Base-by-base conservation (phyloP, 2,797 vertebrate species). In the Ptychobarbus kaznakovi region DNA sequence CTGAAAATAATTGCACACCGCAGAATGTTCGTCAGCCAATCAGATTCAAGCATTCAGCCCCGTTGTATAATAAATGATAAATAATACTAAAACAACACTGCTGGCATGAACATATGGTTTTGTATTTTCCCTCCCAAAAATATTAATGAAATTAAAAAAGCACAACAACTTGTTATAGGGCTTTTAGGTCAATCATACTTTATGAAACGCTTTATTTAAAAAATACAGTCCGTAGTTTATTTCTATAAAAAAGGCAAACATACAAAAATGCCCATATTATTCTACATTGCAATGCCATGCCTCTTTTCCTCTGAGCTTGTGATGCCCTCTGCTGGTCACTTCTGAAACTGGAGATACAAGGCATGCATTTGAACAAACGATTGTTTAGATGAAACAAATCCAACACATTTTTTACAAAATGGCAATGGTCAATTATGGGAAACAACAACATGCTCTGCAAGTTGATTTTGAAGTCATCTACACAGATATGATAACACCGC, bases 201-300 rank as follows among this genome's bases (percentile, higher is more conserved):
- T 49, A 51, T 20, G 4, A 46, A 74, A 74, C 16, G 22, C 20
- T 63, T 65, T 1, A 42, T 77, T 70, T 65, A 16, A 84, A 83
- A 76, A 78, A 84, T 53, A 78, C 35, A n/a, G 79, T 40, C 53
- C 61, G 53, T 69, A 66, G 44, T 56, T 78, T 76, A 28, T 46
- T 80, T 65, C 25, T 20, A 15, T 82, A 44, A 0, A 44, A n/a
- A 5, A 32, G 2, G n/a, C 4, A 42, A 35, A 22, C 32, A 32
- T 0, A 28, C 1, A 56, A 20, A 20, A 58, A 8, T 4, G 12
- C 1, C 28, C 12, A 9, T 35, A 65, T 66, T 53, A 32, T 32
- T 32, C 32, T n/a, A 38, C 20, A 20, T 1, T 10, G 9, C 4
- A 28, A 42, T 32, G 6, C 8, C 2, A 3, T 28, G 75, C 15